phyloP scores from a whole-genome alignment of 2,888 invertebrate species.

The Trissolcus brochymenae region DNA sequence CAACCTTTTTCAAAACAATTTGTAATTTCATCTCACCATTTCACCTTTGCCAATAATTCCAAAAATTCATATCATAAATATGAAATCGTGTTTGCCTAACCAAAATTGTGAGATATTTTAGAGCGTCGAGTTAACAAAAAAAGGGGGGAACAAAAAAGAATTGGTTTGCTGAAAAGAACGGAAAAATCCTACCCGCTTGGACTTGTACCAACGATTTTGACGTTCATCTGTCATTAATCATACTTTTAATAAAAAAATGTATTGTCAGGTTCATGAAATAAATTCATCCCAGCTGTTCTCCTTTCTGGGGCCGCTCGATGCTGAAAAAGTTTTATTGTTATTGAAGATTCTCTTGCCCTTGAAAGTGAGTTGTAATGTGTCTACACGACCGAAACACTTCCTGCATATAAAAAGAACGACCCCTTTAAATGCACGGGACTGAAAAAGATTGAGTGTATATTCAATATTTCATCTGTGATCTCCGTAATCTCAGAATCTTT shows the following conservation, averaged over 20 bases:
- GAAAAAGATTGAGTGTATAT: constrained; percentile 56
- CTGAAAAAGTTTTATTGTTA: constrained; percentile 52
- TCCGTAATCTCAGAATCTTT: constrained; percentile 53
- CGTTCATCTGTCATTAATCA: constrained; percentile 34
- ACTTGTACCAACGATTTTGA: constrained; percentile 10
- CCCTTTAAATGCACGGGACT: constrained; percentile 44
- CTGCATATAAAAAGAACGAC: constrained; percentile 50
- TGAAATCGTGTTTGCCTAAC: too few species aligned
- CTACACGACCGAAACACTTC: constrained; percentile 51
- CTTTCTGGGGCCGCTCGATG: constrained; percentile 30
- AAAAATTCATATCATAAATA: too few species aligned
- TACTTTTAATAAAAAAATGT: constrained; percentile 23
- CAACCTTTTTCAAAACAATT: too few species aligned
- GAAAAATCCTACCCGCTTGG: too few species aligned
- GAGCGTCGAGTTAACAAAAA: too few species aligned
- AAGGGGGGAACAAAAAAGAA: too few species aligned
- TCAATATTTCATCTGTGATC: constrained; percentile 56
- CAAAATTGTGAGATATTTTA: too few species aligned
- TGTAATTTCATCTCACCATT: too few species aligned
- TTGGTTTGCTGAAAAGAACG: too few species aligned
- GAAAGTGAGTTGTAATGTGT: constrained; percentile 54
- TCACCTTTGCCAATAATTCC: too few species aligned
- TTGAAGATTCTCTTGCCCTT: constrained; percentile 33
- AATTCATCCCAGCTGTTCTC: constrained; percentile 33
- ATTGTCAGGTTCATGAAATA: constrained; percentile 30